Evolutionary conservation across 2,888 invertebrate genomes (phyloP), one percentile per base, ranked within the genome.

Genomic region (Ctenicera cuprea): DNA sequence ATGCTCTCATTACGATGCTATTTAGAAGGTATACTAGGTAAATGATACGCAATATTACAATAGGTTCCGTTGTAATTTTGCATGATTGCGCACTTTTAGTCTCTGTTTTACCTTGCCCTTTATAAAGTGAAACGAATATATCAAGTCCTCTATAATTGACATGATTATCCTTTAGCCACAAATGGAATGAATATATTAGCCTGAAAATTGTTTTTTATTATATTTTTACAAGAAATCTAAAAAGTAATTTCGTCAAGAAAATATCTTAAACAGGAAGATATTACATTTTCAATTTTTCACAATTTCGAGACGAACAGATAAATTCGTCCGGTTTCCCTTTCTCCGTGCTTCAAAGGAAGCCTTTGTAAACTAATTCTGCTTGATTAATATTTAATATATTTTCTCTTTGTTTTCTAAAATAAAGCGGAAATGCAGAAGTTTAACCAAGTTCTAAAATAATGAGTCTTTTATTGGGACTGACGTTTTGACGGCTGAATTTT

Each of bases 331-430:
- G 54, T 33, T 63, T 54, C 33, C 52, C 26, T 52, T 37, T 20
- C 50, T 54, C 14, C 59, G 18, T 57, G 33, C 64, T 71, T 57
- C 64, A 63, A 69, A 69, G 64, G 54, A 57, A 45, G 43, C 65
- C 11, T 48, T 65, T 37, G 57, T 59, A 71, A 65, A 61, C 59
- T 71, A 65, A 71, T 65, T 71, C 63, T 26, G 59, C 45, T 71
- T 59, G 33, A 65, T 71, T 65, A 65, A 71, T 65, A 59, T 71
- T 71, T 71, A 65, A 71, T 64, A 54, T 59, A 59, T 43, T 71
- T 69, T 57, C 18, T 52, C 59, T 66, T 66, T 66, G 66, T 66
- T 54, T 54, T 54, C 22, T 9, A 43, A 57, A 66, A 52, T 66
- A 66, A 54, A 33, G 54, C 57, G 30, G 38, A 54, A 57, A 66